A percentile compares a stretch with the other conserved stretches of the same genome.
Evolutionary conservation across 2,113 vertebrate species (phyloP).

Genomic region (Edolisoma coerulescens): DNA sequence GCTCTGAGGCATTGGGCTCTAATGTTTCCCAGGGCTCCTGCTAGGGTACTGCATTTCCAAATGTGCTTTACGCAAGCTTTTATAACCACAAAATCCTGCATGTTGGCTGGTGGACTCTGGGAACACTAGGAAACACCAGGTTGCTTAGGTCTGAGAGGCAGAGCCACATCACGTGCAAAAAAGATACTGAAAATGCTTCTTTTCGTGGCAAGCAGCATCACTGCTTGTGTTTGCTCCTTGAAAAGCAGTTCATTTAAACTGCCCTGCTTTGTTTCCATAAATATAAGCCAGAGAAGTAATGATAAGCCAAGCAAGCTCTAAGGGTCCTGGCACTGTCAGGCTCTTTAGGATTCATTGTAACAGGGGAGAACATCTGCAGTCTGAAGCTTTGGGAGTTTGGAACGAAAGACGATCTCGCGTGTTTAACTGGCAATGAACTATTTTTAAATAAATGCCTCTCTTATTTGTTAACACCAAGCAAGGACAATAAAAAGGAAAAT

Average conservation of each 20-base stretch:
- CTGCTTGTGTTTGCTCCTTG: background rate
- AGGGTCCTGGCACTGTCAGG: background rate
- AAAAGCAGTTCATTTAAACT: background rate
- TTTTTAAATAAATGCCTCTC: background rate
- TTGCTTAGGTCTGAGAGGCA: background rate
- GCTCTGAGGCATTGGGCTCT: background rate
- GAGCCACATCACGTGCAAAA: background rate
- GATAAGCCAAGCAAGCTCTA: background rate
- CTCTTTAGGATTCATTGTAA: slow-evolving; percentile 22
- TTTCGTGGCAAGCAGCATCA: background rate
- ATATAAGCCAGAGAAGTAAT: background rate
- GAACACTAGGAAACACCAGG: background rate
- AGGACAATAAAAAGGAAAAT: background rate
- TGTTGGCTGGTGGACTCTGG: background rate
- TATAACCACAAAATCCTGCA: background rate
- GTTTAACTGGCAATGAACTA: background rate
- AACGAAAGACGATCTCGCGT: background rate
- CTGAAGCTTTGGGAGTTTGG: background rate
- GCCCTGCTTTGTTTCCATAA: background rate
- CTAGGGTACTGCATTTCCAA: background rate
- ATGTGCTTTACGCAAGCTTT: background rate
- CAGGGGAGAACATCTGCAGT: slow-evolving; percentile 32
- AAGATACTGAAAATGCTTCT: background rate
- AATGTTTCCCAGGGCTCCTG: slow-evolving; percentile 18
- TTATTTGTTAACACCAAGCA: background rate